Conservation (phyloP, 1,140 invertebrate species). For the Lordiphosa stackelbergi region DNA sequence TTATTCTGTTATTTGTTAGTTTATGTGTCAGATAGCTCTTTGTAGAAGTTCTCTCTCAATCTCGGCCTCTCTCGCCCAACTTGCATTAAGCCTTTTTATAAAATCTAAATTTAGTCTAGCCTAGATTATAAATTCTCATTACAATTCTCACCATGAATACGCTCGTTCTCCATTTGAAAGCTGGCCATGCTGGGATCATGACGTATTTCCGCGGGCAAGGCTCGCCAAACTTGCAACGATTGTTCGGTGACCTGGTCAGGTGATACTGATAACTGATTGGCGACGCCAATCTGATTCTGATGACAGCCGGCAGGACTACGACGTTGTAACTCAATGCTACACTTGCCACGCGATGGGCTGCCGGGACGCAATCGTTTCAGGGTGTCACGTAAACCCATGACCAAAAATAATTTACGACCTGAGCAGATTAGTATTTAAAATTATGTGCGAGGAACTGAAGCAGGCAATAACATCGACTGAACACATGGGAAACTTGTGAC, state of each 20-base stretch:
- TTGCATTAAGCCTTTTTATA: too few species aligned
- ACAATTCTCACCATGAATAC: slow-evolving; percentile 77
- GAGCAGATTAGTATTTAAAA: slow-evolving; percentile 1
- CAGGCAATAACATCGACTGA: slow-evolving; percentile 48
- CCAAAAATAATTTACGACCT: slow-evolving; percentile 2
- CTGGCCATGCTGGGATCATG: slow-evolving; percentile 81
- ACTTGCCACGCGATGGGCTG: slow-evolving; percentile 44
- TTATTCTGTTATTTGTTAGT: too few species aligned
- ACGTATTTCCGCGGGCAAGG: slow-evolving; percentile 81
- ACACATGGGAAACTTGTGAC: slow-evolving; percentile 16
- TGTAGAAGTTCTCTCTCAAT: too few species aligned
- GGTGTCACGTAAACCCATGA: slow-evolving; percentile 59
- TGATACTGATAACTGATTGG: slow-evolving; percentile 1
- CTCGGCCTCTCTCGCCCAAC: too few species aligned
- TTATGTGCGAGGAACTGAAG: slow-evolving; percentile 7
- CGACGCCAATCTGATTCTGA: slow-evolving; percentile 18
- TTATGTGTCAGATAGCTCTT: too few species aligned
- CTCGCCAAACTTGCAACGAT: slow-evolving; percentile 81
- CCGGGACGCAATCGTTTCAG: slow-evolving; percentile 49
- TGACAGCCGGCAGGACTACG: slow-evolving; percentile 19
- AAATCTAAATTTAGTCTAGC: too few species aligned
- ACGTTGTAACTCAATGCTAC: slow-evolving; percentile 37
- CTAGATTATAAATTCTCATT: not conserved
- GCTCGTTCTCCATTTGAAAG: slow-evolving; percentile 81
- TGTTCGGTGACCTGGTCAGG: slow-evolving; percentile 80